phyloP scores from a whole-genome alignment of 2,888 invertebrate species.

The Sthenelais limicola region DNA sequence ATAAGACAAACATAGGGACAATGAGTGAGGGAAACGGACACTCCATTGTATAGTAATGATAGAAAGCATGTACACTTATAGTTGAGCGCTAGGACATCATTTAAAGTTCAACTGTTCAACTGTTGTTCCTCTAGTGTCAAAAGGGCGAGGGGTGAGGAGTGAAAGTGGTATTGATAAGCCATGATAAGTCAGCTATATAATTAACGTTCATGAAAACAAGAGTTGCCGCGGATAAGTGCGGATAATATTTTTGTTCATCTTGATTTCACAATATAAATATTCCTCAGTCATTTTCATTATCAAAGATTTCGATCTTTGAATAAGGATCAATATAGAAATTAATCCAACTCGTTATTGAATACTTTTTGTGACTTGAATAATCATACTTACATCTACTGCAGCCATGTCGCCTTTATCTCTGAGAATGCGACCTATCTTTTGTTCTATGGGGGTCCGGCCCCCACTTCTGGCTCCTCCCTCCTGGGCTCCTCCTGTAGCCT shows the following conservation, averaged over 20 bases:
- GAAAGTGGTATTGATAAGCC: too few species aligned
- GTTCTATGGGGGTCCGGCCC: conserved; percentile 36
- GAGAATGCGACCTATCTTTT: conserved; percentile 30
- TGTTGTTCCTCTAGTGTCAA: too few species aligned
- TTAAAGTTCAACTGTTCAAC: too few species aligned
- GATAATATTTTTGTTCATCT: background rate
- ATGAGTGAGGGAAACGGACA: too few species aligned
- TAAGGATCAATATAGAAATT: background rate
- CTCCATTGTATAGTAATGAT: too few species aligned
- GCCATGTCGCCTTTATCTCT: conserved; percentile 42
- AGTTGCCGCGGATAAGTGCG: background rate
- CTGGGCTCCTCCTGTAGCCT: background rate
- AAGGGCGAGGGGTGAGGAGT: too few species aligned
- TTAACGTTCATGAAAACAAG: too few species aligned
- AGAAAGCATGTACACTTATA: too few species aligned
- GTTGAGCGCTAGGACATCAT: too few species aligned
- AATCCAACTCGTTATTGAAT: background rate
- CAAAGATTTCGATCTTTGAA: background rate
- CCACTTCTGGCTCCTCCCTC: conserved; percentile 10
- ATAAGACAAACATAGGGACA: too few species aligned
- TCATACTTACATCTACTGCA: conserved; percentile 37
- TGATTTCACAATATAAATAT: background rate
- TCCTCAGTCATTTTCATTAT: background rate
- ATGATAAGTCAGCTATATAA: too few species aligned
- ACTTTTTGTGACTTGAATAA: background rate